These are phyloP conservation scores for Nannoperca obscura DNA, from an alignment of 2,797 vertebrate species.

Conservation along the genomic window DNA sequence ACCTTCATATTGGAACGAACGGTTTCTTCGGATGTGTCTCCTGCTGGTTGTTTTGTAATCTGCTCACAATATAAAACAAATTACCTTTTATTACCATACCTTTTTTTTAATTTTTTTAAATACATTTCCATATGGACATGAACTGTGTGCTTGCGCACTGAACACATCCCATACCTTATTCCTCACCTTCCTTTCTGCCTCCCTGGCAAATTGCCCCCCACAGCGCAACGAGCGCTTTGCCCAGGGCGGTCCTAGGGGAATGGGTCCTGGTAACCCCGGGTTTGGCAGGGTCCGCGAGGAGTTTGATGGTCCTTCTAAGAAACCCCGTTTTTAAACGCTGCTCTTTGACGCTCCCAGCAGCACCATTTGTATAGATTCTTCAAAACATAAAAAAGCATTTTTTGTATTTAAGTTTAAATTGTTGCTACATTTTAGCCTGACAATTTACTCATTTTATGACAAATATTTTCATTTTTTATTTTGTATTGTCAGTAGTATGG, in stretches of 20 bases:
- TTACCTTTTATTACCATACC: conserved; percentile 46
- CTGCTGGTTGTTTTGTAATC: conserved; percentile 83
- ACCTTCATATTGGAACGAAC: conserved; percentile 99
- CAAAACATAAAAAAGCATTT: conserved; percentile 67
- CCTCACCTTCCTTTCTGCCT: conserved; percentile 39
- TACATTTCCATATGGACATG: conserved; percentile 80
- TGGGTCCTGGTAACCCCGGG: conserved; percentile 89
- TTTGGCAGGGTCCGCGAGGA: conserved; percentile 99
- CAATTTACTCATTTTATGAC: conserved; percentile 81
- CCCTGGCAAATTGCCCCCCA: conserved; percentile 71
- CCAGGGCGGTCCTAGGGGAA: conserved; percentile 95
- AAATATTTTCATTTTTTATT: conserved; percentile 80
- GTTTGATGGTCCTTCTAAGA: conserved; percentile 98
- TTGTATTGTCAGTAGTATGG: conserved; percentile 83
- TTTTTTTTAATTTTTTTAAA: conserved; percentile 28
- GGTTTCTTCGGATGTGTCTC: conserved; percentile 93
- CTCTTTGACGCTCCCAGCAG: conserved; percentile 69
- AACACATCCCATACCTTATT: conserved; percentile 82
- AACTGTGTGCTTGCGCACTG: conserved; percentile 80
- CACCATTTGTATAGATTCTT: conserved; percentile 80
- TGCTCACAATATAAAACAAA: conserved; percentile 74
- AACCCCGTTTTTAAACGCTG: conserved; percentile 94
- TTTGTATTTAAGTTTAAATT: conserved; percentile 88
- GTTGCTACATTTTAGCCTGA: conserved; percentile 96
- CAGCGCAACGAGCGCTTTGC: conserved; percentile 99